These are phyloP conservation scores for Anableps anableps DNA, from an alignment of 2,797 vertebrate genomes.

Conservation along the genomic window DNA sequence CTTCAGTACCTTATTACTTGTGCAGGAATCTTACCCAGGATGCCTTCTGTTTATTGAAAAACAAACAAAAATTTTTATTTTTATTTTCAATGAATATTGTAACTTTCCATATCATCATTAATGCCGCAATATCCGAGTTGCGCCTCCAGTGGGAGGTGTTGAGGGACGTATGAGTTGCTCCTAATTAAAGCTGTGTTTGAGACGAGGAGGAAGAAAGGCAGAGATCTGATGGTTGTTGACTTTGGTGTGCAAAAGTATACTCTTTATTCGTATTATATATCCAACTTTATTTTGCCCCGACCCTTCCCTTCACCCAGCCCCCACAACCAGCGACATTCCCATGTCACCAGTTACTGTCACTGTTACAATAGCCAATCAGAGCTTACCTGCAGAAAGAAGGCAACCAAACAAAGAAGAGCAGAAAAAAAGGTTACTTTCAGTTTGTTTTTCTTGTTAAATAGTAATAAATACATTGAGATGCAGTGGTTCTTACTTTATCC, in stretches of 20 bases:
- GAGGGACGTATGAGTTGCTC: not conserved
- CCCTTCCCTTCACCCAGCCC: conserved; percentile 73
- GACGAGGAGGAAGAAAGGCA: conserved; percentile 69
- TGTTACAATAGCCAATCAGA: conserved; percentile 86
- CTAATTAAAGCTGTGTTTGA: not conserved
- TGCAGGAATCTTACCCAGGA: not conserved
- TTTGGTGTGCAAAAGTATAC: conserved; percentile 85
- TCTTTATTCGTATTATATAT: conserved; percentile 85
- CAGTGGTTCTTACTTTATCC: conserved; percentile 86
- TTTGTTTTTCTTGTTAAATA: conserved; percentile 88
- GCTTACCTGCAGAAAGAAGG: conserved; percentile 86
- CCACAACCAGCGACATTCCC: conserved; percentile 74
- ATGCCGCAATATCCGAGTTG: not conserved
- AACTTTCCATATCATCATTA: not conserved
- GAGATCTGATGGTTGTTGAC: conserved; percentile 77
- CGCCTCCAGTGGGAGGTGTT: not conserved
- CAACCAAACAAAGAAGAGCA: conserved; percentile 87
- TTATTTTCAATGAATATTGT: not conserved
- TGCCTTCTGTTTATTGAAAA: not conserved
- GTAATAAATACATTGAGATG: conserved; percentile 91
- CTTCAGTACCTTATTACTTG: not conserved
- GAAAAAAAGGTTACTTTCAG: conserved; percentile 84
- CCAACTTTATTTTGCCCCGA: conserved; percentile 81
- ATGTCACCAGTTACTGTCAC: conserved; percentile 80
- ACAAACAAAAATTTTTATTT: too few relatives aligned